Evolutionary conservation across 2,113 vertebrate genomes (phyloP).

Genomic region (Cyanistes caeruleus): DNA sequence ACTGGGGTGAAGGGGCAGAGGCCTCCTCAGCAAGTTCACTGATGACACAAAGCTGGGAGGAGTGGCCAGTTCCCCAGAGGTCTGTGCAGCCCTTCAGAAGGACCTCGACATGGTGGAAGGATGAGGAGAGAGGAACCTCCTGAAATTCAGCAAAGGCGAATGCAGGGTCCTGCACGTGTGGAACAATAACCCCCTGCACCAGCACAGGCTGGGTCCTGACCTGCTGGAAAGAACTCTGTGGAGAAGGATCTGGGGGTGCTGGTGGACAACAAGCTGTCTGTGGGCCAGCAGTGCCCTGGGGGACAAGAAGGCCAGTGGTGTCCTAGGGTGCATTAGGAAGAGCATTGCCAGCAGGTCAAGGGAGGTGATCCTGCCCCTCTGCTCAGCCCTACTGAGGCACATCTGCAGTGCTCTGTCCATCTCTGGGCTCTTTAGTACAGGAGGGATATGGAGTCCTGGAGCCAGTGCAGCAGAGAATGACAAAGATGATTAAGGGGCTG

Average conservation of each 20-base stretch:
- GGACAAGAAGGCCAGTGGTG: background rate
- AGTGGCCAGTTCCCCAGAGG: fast-evolving
- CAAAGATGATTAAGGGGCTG: background rate
- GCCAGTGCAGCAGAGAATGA: background rate
- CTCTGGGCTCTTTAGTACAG: background rate
- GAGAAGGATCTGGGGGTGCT: background rate
- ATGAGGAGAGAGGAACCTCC: background rate
- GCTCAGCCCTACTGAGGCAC: background rate
- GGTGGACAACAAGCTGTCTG: background rate
- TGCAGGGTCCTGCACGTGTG: background rate
- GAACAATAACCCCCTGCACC: background rate
- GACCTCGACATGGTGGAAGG: fast-evolving
- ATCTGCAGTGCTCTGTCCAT: background rate
- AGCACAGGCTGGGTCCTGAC: background rate
- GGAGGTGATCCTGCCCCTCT: background rate
- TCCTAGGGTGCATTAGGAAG: background rate
- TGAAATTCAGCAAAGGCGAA: background rate
- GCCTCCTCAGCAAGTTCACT: background rate
- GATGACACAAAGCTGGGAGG: background rate
- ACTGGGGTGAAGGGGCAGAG: background rate
- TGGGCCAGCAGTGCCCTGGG: background rate
- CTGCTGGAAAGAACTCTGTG: background rate
- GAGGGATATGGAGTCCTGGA: background rate
- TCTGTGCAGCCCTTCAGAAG: background rate
- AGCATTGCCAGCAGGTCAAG: background rate